These are phyloP conservation scores for Choristoneura fumiferana DNA, from an alignment of 1,140 invertebrate species.

Conservation along the genomic window DNA sequence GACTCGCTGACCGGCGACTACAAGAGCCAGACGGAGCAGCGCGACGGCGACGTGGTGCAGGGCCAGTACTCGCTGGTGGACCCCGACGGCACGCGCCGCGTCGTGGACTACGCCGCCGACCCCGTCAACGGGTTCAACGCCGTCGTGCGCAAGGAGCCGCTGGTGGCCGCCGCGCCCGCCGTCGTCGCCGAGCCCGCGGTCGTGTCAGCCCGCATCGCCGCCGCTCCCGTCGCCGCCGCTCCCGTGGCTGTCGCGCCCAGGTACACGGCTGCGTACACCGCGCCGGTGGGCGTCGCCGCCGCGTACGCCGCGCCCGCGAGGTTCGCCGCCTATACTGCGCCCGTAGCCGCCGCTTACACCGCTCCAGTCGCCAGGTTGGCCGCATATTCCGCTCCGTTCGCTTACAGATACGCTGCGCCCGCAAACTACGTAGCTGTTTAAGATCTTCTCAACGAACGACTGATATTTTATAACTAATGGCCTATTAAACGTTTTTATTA, in stretches of 20 bases:
- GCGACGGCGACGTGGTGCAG: conserved; percentile 81
- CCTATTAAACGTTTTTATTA: conserved; percentile 34
- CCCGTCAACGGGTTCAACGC: conserved; percentile 78
- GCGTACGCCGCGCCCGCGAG: conserved; percentile 40
- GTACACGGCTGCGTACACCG: conserved; percentile 40
- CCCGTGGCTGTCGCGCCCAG: conserved; percentile 25
- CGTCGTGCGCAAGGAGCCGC: conserved; percentile 69
- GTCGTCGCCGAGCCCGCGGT: conserved; percentile 47
- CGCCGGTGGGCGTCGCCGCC: conserved; percentile 34
- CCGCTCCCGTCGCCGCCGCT: too few species aligned
- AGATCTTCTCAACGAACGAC: conserved; percentile 26
- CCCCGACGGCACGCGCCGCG: conserved; percentile 82
- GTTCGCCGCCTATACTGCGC: conserved; percentile 42
- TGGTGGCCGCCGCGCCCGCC: conserved; percentile 57
- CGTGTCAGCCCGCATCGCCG: conserved; percentile 36
- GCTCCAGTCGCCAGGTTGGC: conserved; percentile 37
- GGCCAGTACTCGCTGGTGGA: conserved; percentile 82
- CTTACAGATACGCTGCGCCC: conserved; percentile 34
- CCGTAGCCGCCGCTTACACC: conserved; percentile 29
- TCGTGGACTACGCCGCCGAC: conserved; percentile 82
- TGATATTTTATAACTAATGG: conserved; percentile 34
- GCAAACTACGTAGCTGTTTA: conserved; percentile 52
- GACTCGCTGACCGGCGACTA: conserved; percentile 78
- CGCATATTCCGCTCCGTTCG: conserved; percentile 37
- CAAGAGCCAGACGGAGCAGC: conserved; percentile 71